Percentiles rank a stretch among this genome's conserved stretches.
phyloP scores from a whole-genome alignment of 2,797 vertebrate species.

The Hydrocynus forskahlii region DNA sequence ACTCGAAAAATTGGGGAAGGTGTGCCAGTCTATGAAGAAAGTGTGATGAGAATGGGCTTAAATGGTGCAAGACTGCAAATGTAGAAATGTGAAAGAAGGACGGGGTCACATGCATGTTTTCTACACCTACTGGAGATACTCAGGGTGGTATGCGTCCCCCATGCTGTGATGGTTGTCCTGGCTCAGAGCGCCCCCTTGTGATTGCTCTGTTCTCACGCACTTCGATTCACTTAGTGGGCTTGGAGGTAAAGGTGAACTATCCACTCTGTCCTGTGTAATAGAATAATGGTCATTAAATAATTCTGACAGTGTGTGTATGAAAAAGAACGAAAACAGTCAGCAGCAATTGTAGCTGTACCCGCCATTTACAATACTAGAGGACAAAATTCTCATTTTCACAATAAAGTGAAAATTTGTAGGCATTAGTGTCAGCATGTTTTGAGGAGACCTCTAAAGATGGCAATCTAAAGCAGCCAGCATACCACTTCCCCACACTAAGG shows the following conservation, averaged over 20 bases:
- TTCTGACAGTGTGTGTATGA: background rate
- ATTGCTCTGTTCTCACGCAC: slow-evolving; percentile 32
- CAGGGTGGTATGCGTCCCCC: background rate
- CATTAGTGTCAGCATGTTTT: background rate
- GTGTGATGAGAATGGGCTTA: background rate
- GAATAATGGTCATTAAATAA: slow-evolving; percentile 4
- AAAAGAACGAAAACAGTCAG: background rate
- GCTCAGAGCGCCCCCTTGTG: slow-evolving; percentile 48
- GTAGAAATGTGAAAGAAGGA: background rate
- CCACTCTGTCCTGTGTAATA: slow-evolving; percentile 12
- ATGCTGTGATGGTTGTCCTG: slow-evolving; percentile 3
- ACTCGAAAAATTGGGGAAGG: background rate
- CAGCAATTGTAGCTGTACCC: background rate
- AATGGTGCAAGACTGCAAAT: background rate
- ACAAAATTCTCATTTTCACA: background rate
- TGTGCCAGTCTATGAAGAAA: background rate
- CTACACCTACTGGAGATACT: slow-evolving; percentile 37
- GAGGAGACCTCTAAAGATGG: background rate
- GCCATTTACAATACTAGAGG: background rate
- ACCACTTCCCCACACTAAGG: background rate
- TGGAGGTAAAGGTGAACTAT: background rate
- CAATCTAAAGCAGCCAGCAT: too few relatives aligned
- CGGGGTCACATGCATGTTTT: background rate
- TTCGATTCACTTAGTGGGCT: slow-evolving; percentile 8
- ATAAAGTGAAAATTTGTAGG: background rate